These are phyloP conservation scores for Lutraria rhynchaena DNA, from an alignment of 1,140 invertebrate species.

Conservation along the genomic window DNA sequence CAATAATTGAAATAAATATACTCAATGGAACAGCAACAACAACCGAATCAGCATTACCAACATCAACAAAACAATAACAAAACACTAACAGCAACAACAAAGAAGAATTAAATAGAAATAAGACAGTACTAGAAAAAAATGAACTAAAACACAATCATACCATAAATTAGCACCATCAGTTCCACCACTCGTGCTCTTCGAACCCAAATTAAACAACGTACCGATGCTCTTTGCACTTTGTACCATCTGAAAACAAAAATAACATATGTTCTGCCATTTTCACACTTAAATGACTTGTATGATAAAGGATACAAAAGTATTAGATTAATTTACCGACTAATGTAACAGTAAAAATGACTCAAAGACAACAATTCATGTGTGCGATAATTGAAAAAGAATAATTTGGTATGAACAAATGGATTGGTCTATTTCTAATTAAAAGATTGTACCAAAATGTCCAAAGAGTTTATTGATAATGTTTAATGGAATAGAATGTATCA, in stretches of 20 bases:
- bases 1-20: too few species aligned
- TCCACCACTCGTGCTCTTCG: neutral
- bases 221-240: slow-evolving; percentile 56
- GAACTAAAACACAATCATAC: neutral
- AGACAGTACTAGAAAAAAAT: neutral
- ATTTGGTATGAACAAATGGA: neutral
- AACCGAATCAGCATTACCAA: neutral
- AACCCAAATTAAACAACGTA: slow-evolving; percentile 25
- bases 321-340: too few species aligned
- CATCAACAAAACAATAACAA: neutral
- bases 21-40: too few species aligned
- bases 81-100: neutral
- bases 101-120: neutral
- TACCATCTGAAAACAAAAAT: slow-evolving; percentile 29
- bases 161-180: neutral
- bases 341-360: neutral
- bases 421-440: neutral
- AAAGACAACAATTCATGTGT: too few species aligned
- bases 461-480: neutral
- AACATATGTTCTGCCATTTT: neutral
- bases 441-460: neutral
- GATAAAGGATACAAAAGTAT: too few species aligned
- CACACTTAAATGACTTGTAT: too few species aligned
- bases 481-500: neutral
- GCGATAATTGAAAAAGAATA: too few species aligned